Evolutionary conservation across 2,797 vertebrate genomes (phyloP), one percentile per base, ranked within the genome.

Genomic region (Ciconia nigra): DNA sequence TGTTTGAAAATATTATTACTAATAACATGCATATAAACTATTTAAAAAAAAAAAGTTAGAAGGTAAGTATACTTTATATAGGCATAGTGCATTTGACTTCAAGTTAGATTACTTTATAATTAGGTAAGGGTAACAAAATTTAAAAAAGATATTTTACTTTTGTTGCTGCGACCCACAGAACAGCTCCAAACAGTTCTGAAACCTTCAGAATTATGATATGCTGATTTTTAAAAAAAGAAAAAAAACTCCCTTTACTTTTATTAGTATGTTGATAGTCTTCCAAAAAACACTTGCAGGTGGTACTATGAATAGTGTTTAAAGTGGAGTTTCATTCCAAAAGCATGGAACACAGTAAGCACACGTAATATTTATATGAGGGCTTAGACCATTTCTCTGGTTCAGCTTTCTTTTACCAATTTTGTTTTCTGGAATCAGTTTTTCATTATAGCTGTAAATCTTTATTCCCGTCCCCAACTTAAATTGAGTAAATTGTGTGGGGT

Each of bases 401-500:
- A 74, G 22, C 44, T 86, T 86, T 10, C 44, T 37, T 37, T 29
- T 19, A 28, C 35, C 8, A 7, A 0, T n/a, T 73, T 18, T 74
- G 28, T 85, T 67, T 62, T 59, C 57, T 63, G 54, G 52, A 35
- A 46, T 52, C 57, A 37, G 47, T 19, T 74, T 81, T 77, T 66
- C 25, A 22, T 21, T 41, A 2, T 1, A 72, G 41, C 37, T 86
- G 31, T 2, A 1, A n/a, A n/a, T n/a, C n/a, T n/a, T n/a, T n/a
- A n/a, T n/a, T n/a, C n/a, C n/a, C n/a, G n/a, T n/a, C n/a, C n/a
- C n/a, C n/a, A n/a, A n/a, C n/a, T n/a, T n/a, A n/a, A n/a, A n/a
- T n/a, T n/a, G n/a, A n/a, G n/a, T n/a, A n/a, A n/a, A n/a, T n/a
- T n/a, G n/a, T n/a, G n/a, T n/a, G n/a, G n/a, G n/a, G n/a, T n/a